Percentiles rank a stretch among this genome's conserved stretches.
Evolutionary conservation across 2,797 vertebrate genomes (phyloP).

Genomic region (Diceros bicornis): DNA sequence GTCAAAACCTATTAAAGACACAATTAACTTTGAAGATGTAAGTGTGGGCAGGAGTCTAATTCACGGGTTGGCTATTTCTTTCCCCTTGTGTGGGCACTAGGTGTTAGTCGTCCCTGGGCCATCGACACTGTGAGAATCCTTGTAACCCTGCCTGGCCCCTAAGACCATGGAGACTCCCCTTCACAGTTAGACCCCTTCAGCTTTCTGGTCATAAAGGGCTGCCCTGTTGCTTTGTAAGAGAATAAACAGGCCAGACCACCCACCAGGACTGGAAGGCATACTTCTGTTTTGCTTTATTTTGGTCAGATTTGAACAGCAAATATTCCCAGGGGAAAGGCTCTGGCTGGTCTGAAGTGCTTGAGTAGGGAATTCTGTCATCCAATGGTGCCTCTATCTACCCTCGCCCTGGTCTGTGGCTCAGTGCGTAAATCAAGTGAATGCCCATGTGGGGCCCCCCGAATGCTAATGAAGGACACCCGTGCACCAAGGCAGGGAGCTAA

Average conservation of each 20-base stretch:
- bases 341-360: background rate
- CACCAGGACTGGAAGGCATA: background rate
- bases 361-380: background rate
- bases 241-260: background rate
- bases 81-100: background rate
- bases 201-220: background rate
- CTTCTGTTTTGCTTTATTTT: constrained; percentile 51
- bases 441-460: background rate
- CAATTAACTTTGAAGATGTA: background rate
- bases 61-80: background rate
- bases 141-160: background rate
- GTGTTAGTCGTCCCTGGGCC: background rate
- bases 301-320: constrained; percentile 16
- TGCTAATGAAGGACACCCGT: constrained; percentile 48
- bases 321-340: background rate
- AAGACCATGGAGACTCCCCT: background rate
- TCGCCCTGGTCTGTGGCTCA: background rate
- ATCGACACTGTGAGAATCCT: background rate
- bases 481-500: constrained; percentile 42
- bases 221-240: background rate
- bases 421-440: background rate
- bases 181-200: background rate
- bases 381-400: background rate
- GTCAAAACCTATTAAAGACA: constrained; percentile 20
- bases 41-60: background rate